Base-by-base conservation (phyloP, 2,113 vertebrate species). In the Engraulis encrasicolus region DNA sequence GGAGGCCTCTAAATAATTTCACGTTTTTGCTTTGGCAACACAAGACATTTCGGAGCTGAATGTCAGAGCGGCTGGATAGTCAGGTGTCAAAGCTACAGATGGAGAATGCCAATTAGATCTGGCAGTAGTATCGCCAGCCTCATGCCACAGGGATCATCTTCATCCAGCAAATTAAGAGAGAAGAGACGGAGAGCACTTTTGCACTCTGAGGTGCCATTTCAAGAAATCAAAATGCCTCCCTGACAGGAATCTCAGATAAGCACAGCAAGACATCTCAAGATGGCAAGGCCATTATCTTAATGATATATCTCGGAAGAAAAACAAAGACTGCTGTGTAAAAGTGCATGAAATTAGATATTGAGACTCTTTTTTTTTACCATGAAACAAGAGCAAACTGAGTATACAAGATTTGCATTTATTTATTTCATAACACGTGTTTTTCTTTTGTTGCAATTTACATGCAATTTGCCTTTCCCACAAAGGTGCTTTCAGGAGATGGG, bases 301-400 rank as follows among this genome's bases (percentile, higher is more conserved):
- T 80, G 38, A 81, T 85, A 71, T 50, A 84, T 85, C 86, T 50
- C 38, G 71, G 82, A 82, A 81, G 83, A 78, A 82, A 86, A 91
- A 89, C 83, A 86, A 84, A 82, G 78, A 50, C 34, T 37, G 61
- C 7, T 36, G 85, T 84, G 12, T 79, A 78, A 87, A 80, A 52
- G 45, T 83, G 14, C 31, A 74, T 34, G 11, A 17, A 31, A 74
- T 34, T 15, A 9, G 31, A 6, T 6, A 23, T 9, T 61, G 23
- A 14, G 34, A 31, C 34, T 4, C 14, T 2, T 74, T 74, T 17
- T 15, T 74, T 31, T 36, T 12, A 2, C 12, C 61, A 6, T 31
- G 14, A 1, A 36, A 18, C 66, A 74, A 12, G 31, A 74, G 34
- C 27, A 17, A 11, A 17, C 34, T 74, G 11, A 74, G 31, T 34